Evolutionary conservation across 2,797 vertebrate genomes (phyloP).

Genomic region (Craterocephalus amniculus): DNA sequence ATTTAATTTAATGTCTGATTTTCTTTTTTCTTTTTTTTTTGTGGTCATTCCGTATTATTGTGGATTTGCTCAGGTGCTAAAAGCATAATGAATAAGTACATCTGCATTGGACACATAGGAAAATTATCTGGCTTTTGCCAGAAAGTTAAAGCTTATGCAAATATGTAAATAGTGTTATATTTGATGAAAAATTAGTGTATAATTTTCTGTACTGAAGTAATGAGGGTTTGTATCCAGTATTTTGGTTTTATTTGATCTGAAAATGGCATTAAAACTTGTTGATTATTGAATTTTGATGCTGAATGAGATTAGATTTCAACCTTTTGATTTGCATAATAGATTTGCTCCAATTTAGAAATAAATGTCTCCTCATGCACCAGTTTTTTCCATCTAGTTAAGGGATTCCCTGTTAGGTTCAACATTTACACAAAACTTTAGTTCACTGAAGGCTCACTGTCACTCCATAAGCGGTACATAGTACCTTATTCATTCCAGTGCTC

Average conservation of each 20-base stretch:
- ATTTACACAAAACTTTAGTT: conserved; percentile 21
- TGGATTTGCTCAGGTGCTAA: conserved; percentile 73
- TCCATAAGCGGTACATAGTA: conserved; percentile 33
- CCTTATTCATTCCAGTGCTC: conserved; percentile 31
- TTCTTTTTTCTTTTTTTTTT: background rate
- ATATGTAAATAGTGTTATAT: conserved; percentile 76
- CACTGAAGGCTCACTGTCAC: conserved; percentile 23
- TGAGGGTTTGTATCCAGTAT: conserved; percentile 54
- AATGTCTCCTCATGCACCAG: conserved; percentile 35
- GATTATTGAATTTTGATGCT: conserved; percentile 36
- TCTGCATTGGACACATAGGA: conserved; percentile 28
- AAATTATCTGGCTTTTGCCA: conserved; percentile 20
- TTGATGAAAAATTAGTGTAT: conserved; percentile 53
- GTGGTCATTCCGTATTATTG: conserved; percentile 21
- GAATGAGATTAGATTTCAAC: conserved; percentile 16
- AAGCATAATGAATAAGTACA: conserved; percentile 33
- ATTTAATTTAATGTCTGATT: conserved; percentile 65
- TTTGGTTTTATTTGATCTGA: conserved; percentile 39
- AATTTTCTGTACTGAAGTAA: conserved; percentile 51
- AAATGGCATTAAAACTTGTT: conserved; percentile 4
- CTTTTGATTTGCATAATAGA: conserved; percentile 24
- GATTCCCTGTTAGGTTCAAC: conserved; percentile 17
- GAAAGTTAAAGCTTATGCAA: conserved; percentile 53
- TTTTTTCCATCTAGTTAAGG: conserved; percentile 4
- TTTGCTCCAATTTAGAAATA: conserved; percentile 10